Conservation (phyloP, 1,140 invertebrate genomes). For the Orussus abietinus region DNA sequence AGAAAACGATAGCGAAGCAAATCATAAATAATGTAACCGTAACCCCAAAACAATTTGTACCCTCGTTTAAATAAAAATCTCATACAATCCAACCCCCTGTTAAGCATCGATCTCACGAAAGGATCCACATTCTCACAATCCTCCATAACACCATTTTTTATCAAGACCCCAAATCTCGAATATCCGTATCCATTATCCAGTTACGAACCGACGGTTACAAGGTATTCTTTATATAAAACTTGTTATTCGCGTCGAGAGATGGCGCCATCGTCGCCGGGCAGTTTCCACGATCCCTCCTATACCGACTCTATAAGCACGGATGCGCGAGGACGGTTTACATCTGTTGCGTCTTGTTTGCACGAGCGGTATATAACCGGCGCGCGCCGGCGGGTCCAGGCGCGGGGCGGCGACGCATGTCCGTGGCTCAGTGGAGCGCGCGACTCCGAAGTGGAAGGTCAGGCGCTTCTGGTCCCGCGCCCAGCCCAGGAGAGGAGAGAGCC, state of each 20-base stretch:
- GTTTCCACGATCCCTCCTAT: not conserved
- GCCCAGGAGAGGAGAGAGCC: no score
- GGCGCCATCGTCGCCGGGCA: no score
- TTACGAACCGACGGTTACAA: not conserved
- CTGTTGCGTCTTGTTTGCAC: constrained; percentile 33
- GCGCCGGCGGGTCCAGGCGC: constrained; percentile 16
- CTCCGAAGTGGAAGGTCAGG: constrained; percentile 12
- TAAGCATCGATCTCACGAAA: no score
- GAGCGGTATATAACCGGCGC: constrained; percentile 11
- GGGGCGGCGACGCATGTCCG: constrained; percentile 19
- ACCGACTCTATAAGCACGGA: not conserved
- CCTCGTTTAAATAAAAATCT: no score
- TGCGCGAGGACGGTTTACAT: constrained; percentile 25
- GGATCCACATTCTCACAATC: no score
- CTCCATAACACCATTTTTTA: no score
- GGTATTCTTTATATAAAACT: not conserved
- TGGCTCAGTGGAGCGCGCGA: constrained; percentile 24
- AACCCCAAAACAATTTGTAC: no score
- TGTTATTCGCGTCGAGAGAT: not conserved
- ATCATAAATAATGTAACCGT: no score
- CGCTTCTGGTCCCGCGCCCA: no score
- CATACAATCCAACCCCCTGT: no score
- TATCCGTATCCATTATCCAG: constrained; percentile 1
- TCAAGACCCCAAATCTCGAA: no score
- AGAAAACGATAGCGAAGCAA: no score